Base-by-base conservation (phyloP, 2,113 vertebrate genomes). In the Cervus canadensis region DNA sequence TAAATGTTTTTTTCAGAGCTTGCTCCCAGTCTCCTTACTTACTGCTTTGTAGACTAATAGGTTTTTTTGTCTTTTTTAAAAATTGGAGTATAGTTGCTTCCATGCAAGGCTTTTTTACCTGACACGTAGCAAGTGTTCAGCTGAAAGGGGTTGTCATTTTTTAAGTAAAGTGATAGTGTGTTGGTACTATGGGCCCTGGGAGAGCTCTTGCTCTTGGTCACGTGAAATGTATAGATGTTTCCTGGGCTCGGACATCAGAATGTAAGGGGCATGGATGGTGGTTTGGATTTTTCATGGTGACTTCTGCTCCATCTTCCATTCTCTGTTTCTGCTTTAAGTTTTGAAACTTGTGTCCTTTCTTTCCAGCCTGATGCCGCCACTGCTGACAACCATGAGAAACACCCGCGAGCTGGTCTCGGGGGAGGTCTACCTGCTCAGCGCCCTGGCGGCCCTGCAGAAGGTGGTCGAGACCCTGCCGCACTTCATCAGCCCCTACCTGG, bases 401-500 rank as follows among this genome's bases (percentile, higher is more conserved):
- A 99, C 99, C 94, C 99, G 99, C 48, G 99, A 99, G 81, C 98
- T 99, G 92, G 54, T 99, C 56, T 98, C 98, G 81, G 99, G 98
- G 11, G 99, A 99, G 96, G 98, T 99, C 89, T 99, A 99, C 94
- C 98, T 99, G 97, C 99, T 99, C 97, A 99, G 99, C 15, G 99
- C 99, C 0, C 95, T 99, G 97, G 99, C 99, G 0, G 99, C 99
- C 48, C 98, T 99, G 26, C 99, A 99, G 88, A 99, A 99, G 25
- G 99, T 99, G n/a, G 95, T 99, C 0, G 99, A 99, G 98, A 99
- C 99, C 0, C 98, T 99, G 52, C 99, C 99, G 0, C 99, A 99
- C 97, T 99, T 99, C 98, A 99, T 99, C 91, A 99, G 99, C 98
- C 99, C 99, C 10, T 99, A 99, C 95, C 99, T 99, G 76, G 98